Evolutionary conservation across 1,140 invertebrate genomes (phyloP).

Genomic region (Homalodisca vitripennis): DNA sequence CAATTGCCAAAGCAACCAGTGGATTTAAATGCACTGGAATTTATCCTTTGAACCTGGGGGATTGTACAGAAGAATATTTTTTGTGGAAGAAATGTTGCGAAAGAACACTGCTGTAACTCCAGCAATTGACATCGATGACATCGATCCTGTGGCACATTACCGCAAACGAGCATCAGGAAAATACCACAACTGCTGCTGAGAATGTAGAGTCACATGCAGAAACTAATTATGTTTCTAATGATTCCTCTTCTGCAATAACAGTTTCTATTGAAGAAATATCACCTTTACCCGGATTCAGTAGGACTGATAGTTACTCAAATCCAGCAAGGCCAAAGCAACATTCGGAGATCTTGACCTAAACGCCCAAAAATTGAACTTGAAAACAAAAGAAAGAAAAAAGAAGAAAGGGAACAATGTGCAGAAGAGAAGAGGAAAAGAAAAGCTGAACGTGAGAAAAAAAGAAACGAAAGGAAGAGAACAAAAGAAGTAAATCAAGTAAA

Average conservation of each 20-base stretch:
- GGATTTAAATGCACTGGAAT: slow-evolving; percentile 44
- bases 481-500: slow-evolving; percentile 12
- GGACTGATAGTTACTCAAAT: no score
- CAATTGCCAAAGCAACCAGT: slow-evolving; percentile 37
- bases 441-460: slow-evolving; percentile 5
- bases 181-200: no score
- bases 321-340: slow-evolving; percentile 7
- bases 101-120: no score
- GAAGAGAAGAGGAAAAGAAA: no score
- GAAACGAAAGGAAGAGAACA: neutral
- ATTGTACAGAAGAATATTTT: slow-evolving; percentile 48
- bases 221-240: no score
- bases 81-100: slow-evolving; percentile 35
- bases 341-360: slow-evolving; percentile 13
- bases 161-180: no score
- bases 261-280: neutral
- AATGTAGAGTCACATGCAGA: no score
- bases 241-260: neutral
- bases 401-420: no score
- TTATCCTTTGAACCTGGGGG: slow-evolving; percentile 45
- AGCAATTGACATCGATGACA: no score
- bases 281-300: neutral
- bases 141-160: no score
- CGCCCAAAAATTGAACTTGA: neutral
- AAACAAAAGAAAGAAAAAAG: neutral